Evolutionary conservation across 2,797 vertebrate species (phyloP), one percentile per base, ranked within the genome.

Genomic region (Oreortyx pictus): DNA sequence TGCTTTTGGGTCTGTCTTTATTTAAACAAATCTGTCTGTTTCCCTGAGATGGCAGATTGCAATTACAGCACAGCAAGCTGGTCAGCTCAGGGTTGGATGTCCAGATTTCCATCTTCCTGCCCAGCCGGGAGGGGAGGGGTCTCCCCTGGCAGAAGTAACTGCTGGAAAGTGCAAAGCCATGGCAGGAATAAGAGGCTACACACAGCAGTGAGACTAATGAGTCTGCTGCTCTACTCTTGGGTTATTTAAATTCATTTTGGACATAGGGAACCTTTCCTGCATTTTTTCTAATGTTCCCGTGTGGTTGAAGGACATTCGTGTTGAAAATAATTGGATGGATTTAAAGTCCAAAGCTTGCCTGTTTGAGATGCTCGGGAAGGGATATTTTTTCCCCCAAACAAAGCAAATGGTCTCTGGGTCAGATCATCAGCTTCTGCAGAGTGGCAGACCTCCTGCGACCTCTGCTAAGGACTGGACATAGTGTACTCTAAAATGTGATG

Each of bases 351-450:
- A 0, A 1, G 9, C 37, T 92, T 0, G 3, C 49, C 67, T 76
- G 16, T 73, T 91, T 60, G 56, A 92, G 68, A 89, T 25, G 76
- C 60, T 91, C 3, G 0, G 76, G 76, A 91, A 86, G 74, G 76
- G 64, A 10, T 35, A 52, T 49, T 39, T 33, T 29, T 64, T n/a
- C 22, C 59, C 71, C 2, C 5, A 78, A 86, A 82, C 50, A 76
- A 91, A 93, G 80, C 17, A 49, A 76, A 86, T 44, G 56, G 39
- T 84, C n/a, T 71, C 41, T 64, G 64, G 89, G 82, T 94, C 66
- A 91, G 82, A n/a, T 37, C 24, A 66, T 88, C 23, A 47, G 62
- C 68, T 81, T 76, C 85, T 81, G 75, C 82, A 14, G 54, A 82
- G 71, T 49, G 86, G 56, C 74, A 86, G 73, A 46, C 50, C 54